Percentiles rank a stretch among this genome's conserved stretches.
These are phyloP conservation scores for Cyprinodon variegatus DNA, from an alignment of 2,113 vertebrate genomes.

Conservation along the genomic window DNA sequence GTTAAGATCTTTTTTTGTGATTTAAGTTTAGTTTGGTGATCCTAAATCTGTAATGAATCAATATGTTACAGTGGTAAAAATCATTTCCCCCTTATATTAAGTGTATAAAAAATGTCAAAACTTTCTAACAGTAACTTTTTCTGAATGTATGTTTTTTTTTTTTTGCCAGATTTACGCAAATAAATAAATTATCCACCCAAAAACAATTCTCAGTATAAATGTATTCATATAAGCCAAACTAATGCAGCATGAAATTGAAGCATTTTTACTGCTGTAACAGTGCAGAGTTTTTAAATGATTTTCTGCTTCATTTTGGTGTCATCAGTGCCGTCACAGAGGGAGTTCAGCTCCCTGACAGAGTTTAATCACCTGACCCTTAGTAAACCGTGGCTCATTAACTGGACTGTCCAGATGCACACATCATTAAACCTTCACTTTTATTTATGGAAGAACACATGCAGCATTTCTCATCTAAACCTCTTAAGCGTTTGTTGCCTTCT, in stretches of 20 bases:
- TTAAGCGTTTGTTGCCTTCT: neutral
- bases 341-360: neutral
- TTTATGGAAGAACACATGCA: constrained; percentile 3
- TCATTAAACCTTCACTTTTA: constrained; percentile 33
- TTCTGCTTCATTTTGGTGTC: neutral
- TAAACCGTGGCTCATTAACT: constrained; percentile 24
- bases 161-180: no score
- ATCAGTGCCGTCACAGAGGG: neutral
- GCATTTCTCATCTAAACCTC: constrained; percentile 3
- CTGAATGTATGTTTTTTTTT: no score
- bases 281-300: neutral
- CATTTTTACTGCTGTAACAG: neutral
- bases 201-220: no score
- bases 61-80: no score
- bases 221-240: neutral
- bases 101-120: no score
- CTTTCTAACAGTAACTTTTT: no score
- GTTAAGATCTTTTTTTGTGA: no score
- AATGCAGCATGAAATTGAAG: neutral
- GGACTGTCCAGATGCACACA: constrained; percentile 8
- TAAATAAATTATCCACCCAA: no score
- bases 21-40: no score
- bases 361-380: constrained; percentile 16
- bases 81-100: no score
- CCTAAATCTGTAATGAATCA: no score